phyloP scores from a whole-genome alignment of 1,140 invertebrate genomes.

The Hycleus cichorii region DNA sequence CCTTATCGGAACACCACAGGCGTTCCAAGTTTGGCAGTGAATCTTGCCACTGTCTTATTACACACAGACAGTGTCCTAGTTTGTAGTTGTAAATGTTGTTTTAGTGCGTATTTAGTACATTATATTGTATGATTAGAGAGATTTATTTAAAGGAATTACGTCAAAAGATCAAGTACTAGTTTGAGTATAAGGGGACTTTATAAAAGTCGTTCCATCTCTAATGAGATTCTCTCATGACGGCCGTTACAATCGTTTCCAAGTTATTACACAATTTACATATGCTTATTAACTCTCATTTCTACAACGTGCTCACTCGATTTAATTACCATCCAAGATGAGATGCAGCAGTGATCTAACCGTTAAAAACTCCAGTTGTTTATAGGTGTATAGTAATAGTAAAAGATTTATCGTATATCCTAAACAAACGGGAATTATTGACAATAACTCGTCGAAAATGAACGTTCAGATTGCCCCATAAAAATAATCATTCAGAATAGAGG shows the following conservation, averaged over 20 bases:
- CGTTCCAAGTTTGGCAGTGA: conserved; percentile 34
- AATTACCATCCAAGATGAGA: too few species aligned
- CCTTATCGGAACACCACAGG: conserved; percentile 33
- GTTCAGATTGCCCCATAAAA: too few species aligned
- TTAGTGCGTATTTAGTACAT: conserved; percentile 37
- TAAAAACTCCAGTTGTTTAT: too few species aligned
- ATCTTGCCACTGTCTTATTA: conserved; percentile 36
- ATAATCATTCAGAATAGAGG: too few species aligned
- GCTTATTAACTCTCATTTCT: conserved; percentile 18
- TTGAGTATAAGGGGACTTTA: conserved; percentile 20
- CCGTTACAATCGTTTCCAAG: conserved; percentile 26
- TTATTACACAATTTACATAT: conserved; percentile 30
- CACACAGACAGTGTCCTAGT: conserved; percentile 23
- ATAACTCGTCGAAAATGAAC: too few species aligned
- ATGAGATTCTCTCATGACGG: conserved; percentile 27
- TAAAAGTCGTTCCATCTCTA: conserved; percentile 22
- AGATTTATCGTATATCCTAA: too few species aligned
- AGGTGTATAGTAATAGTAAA: too few species aligned
- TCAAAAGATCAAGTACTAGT: conserved; percentile 29
- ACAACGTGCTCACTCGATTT: too few species aligned
- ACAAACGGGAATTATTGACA: too few species aligned
- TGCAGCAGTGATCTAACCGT: too few species aligned
- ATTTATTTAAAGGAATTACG: conserved; percentile 37
- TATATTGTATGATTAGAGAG: conserved; percentile 39
- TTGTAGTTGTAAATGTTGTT: conserved; percentile 31